These are phyloP conservation scores for Neodiprion lecontei DNA, from an alignment of 1,140 invertebrate species.

Conservation along the genomic window DNA sequence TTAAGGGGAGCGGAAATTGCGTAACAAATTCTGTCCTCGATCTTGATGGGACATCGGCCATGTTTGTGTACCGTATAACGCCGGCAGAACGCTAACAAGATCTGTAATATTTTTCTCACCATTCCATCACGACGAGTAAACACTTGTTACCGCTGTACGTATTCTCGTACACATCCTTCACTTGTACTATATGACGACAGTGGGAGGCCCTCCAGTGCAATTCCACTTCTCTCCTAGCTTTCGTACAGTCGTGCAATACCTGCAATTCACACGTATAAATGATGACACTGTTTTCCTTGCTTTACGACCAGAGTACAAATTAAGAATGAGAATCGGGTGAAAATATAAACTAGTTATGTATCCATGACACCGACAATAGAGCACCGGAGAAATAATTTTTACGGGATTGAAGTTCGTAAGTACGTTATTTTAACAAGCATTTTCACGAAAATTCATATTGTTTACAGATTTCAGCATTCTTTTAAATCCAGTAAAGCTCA, in stretches of 20 bases:
- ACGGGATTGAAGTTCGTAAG: no score
- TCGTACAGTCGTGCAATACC: conserved; percentile 89
- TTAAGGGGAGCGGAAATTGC: not conserved
- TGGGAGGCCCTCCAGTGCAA: conserved; percentile 92
- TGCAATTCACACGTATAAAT: conserved; percentile 53
- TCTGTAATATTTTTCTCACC: conserved; percentile 65
- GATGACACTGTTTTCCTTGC: no score
- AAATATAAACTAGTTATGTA: no score
- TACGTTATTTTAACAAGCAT: no score
- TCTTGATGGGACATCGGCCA: not conserved
- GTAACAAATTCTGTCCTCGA: not conserved
- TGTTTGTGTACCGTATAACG: not conserved
- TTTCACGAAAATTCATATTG: no score
- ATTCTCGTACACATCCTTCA: conserved; percentile 96
- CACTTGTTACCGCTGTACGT: conserved; percentile 88
- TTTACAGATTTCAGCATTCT: no score
- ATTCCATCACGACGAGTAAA: conserved; percentile 97
- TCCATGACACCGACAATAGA: no score
- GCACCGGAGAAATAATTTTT: no score
- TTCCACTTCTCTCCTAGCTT: conserved; percentile 93
- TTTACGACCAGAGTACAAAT: no score
- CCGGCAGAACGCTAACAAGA: not conserved
- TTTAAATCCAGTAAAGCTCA: no score
- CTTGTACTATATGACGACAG: conserved; percentile 89
- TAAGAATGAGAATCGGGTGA: no score